Conservation (phyloP, 2,888 invertebrate species). For the Pristionchus arcanus region DNA sequence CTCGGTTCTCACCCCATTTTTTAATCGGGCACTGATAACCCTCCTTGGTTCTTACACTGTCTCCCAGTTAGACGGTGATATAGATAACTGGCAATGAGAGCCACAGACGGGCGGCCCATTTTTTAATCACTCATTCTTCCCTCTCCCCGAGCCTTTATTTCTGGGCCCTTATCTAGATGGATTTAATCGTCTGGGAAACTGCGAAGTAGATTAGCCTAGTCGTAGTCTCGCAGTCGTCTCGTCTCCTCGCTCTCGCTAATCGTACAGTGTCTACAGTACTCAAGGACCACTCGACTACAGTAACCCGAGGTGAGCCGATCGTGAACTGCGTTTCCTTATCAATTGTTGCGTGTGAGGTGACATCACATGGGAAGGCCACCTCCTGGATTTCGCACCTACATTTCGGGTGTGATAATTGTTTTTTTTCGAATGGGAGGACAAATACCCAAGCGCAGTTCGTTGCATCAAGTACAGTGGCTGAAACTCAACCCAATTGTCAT, state of each 20-base stretch:
- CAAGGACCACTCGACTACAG: neutral
- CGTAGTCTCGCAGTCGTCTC: neutral
- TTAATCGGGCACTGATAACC: neutral
- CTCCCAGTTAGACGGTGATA: neutral
- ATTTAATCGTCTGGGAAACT: neutral
- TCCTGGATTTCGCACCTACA: neutral
- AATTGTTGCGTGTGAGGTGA: neutral
- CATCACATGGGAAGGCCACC: neutral
- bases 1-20: slow-evolving; percentile 1
- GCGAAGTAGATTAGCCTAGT: neutral
- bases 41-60: neutral
- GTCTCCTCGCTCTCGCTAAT: neutral
- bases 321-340: neutral
- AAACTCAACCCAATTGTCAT: neutral
- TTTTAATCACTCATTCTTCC: slow-evolving; percentile 14
- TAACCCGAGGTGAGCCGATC: slow-evolving; percentile 3
- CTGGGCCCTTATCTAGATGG: neutral
- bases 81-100: neutral
- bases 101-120: neutral
- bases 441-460: too few relatives aligned
- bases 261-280: neutral
- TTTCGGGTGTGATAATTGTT: too few relatives aligned
- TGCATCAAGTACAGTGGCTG: neutral
- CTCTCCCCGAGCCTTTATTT: neutral
- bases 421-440: too few relatives aligned